Evolutionary conservation across 2,888 invertebrate genomes (phyloP), one percentile per base, ranked within the genome.

Genomic region (Rhodophaea formosa): DNA sequence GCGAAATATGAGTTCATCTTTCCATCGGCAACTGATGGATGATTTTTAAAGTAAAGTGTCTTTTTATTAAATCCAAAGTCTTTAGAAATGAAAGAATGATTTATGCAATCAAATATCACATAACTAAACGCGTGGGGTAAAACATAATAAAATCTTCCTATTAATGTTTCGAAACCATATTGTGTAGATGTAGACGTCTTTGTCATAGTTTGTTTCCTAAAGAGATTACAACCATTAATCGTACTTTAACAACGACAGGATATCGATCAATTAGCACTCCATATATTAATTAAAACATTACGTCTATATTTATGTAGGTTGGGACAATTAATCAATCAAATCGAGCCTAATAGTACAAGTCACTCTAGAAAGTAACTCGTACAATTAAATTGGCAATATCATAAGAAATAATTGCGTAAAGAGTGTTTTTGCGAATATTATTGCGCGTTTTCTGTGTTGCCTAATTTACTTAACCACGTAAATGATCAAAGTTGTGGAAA

Each of bases 361-460:
- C 10, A 10, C 46, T 35, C n/a, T 39, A n/a, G 39, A 39, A 39
- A n/a, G 39, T n/a, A 17, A 8, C 17, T 8, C 7, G 30, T 30
- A 51, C 35, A 35, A 51, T 51, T 32, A 15, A 35, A 51, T 51
- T 51, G 30, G 51, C 35, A n/a, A 39, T 51, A 17, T 39, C 15
- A 14, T 7, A 51, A 51, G 14, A 49, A 39, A 39, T 39, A 16
- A 51, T 51, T 51, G 49, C 32, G 16, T 16, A 15, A 15, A 16
- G 10, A 10, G 10, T 6, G 5, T 51, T 51, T 51, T 51, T 51
- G 51, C 23, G 7, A 46, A 23, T 12, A 12, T 46, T 46, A 12
- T 23, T 15, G 15, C 23, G 17, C 16, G 15, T 3, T 3, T 23
- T n/a, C 0, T 46, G 8, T 23, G n/a, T 45, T 17, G 12, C 44